phyloP scores from a whole-genome alignment of 2,113 vertebrate species.

The Dendropsophus ebraccatus region DNA sequence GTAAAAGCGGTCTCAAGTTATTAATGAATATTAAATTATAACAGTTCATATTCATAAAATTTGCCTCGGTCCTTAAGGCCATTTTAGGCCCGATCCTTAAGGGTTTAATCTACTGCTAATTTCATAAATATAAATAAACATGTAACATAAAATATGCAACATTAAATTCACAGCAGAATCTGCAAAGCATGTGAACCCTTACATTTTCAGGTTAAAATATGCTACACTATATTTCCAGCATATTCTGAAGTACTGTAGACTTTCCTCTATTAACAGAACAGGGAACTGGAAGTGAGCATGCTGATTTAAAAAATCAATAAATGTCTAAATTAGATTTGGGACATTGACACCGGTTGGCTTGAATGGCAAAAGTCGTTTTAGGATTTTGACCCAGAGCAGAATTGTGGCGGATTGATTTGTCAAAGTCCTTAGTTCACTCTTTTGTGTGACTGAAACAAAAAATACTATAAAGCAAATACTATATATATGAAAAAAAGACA shows the following conservation, averaged over 20 bases:
- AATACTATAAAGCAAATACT: not conserved
- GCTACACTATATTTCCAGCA: not conserved
- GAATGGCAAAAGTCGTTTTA: conserved; percentile 30
- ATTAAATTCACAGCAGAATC: no score
- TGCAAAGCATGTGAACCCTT: no score
- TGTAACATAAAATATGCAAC: no score
- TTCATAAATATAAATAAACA: no score
- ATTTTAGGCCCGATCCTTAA: no score
- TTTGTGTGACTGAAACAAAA: not conserved
- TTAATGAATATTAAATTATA: no score
- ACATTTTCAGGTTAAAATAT: not conserved
- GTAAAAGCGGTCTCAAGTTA: no score
- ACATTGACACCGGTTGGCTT: conserved; percentile 30
- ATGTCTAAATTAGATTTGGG: conserved; percentile 28
- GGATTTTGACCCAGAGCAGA: conserved; percentile 44
- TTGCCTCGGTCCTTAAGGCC: no score
- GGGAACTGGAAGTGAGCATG: not conserved
- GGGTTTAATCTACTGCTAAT: no score
- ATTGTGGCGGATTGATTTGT: conserved; percentile 3
- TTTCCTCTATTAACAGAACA: not conserved
- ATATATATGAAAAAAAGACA: not conserved
- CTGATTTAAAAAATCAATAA: conserved; percentile 26
- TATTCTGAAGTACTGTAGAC: not conserved
- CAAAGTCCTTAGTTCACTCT: conserved; percentile 9
- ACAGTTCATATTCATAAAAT: no score